Percentiles rank a stretch among this genome's conserved stretches.
These are phyloP conservation scores for Hydropsyche tenuis DNA, from an alignment of 1,140 invertebrate genomes.

Conservation along the genomic window DNA sequence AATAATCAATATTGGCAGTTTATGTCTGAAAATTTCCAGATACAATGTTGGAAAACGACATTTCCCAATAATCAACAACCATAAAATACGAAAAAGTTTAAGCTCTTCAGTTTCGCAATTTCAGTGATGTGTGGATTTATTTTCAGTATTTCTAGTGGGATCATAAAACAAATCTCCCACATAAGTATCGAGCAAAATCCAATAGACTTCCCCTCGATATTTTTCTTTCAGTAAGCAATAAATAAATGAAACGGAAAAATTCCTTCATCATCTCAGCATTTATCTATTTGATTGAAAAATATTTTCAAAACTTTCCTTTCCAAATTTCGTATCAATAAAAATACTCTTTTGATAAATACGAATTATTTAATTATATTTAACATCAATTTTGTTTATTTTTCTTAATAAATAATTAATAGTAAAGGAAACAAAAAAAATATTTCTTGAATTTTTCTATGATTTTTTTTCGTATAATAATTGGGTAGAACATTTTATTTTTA, in stretches of 20 bases:
- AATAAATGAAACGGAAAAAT: conserved; percentile 48
- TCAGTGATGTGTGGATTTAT: not conserved
- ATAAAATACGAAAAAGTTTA: not conserved
- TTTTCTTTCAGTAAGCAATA: conserved; percentile 45
- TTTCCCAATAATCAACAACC: not conserved
- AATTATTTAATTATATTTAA: too few relatives aligned
- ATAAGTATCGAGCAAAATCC: conserved; percentile 33
- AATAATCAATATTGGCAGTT: conserved; percentile 11
- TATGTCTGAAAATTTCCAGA: not conserved
- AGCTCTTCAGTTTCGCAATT: not conserved
- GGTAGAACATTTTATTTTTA: too few relatives aligned
- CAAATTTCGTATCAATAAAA: too few relatives aligned
- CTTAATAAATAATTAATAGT: too few relatives aligned
- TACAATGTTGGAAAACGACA: not conserved
- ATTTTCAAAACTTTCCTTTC: too few relatives aligned
- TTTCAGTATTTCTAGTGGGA: not conserved
- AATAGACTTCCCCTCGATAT: conserved; percentile 33
- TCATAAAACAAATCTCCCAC: conserved; percentile 31
- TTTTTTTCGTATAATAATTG: too few relatives aligned
- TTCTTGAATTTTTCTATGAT: too few relatives aligned
- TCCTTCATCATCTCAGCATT: not conserved
- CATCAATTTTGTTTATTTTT: too few relatives aligned
- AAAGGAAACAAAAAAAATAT: too few relatives aligned
- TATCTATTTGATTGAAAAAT: not conserved
- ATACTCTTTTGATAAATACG: too few relatives aligned